Conservation (phyloP, 1,140 invertebrate genomes). For the Brachionus asplanchnoidis region DNA sequence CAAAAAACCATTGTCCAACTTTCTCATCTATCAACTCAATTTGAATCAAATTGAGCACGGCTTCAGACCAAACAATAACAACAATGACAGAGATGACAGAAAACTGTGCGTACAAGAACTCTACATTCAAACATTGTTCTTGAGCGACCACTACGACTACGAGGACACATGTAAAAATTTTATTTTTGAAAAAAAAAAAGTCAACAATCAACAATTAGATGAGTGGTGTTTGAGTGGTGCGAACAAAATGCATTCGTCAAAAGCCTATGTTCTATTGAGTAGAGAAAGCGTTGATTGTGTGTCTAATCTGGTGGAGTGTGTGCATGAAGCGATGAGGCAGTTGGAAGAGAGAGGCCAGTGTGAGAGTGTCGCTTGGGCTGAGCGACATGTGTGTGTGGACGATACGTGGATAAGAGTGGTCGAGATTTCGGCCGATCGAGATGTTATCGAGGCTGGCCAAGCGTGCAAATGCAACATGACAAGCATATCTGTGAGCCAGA, state of each 20-base stretch:
- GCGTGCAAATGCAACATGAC: background rate
- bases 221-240: background rate
- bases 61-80: background rate
- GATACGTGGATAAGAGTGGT: background rate
- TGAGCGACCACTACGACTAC: constrained; percentile 1
- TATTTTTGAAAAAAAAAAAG: constrained; percentile 10
- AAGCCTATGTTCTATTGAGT: constrained; percentile 5
- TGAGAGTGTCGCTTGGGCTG: too few species aligned
- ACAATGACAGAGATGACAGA: background rate
- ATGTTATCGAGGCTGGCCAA: background rate
- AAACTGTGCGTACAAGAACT: background rate
- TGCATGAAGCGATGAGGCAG: background rate
- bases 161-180: background rate
- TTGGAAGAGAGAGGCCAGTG: background rate
- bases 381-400: background rate
- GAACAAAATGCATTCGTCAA: background rate
- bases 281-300: background rate
- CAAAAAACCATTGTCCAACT: background rate
- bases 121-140: constrained; percentile 2
- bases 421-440: background rate
- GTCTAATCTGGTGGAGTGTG: background rate
- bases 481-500: background rate
- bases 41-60: constrained; percentile 20
- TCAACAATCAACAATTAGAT: background rate
- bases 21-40: background rate